These are phyloP conservation scores for Catharus minimus DNA, from an alignment of 2,113 vertebrate species.

Conservation along the genomic window DNA sequence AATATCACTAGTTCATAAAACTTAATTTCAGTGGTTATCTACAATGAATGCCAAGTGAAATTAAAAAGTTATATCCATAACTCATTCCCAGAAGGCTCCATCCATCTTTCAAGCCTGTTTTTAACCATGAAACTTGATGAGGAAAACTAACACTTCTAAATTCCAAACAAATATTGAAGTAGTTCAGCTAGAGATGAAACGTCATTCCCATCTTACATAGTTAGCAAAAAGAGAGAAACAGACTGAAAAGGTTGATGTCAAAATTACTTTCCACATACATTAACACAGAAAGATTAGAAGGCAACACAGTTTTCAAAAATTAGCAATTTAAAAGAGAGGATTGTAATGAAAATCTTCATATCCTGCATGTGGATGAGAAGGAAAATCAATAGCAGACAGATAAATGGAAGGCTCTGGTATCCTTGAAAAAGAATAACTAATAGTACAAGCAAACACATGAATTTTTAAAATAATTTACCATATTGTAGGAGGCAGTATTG, in stretches of 20 bases:
- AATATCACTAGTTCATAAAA: background rate
- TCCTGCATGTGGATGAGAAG: background rate
- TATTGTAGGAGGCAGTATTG: background rate
- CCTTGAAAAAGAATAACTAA: background rate
- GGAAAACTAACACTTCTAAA: background rate
- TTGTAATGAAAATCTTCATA: conserved; percentile 9
- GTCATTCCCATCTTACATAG: background rate
- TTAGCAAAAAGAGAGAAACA: background rate
- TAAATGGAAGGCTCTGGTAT: background rate
- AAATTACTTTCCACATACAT: background rate
- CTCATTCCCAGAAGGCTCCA: background rate
- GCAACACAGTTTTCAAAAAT: conserved; percentile 22
- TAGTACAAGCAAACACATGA: background rate
- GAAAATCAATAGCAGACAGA: conserved; percentile 2
- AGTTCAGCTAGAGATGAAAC: background rate
- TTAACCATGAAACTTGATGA: background rate
- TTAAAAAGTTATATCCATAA: background rate
- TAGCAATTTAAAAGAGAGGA: background rate
- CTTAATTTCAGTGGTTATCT: background rate
- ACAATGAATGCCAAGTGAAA: background rate
- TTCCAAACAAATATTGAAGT: background rate
- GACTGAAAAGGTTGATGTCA: background rate
- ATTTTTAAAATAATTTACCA: background rate
- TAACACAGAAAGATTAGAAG: background rate
- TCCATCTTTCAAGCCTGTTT: background rate